Base-by-base conservation (phyloP, 2,888 invertebrate genomes). In the Aricia artaxerxes region DNA sequence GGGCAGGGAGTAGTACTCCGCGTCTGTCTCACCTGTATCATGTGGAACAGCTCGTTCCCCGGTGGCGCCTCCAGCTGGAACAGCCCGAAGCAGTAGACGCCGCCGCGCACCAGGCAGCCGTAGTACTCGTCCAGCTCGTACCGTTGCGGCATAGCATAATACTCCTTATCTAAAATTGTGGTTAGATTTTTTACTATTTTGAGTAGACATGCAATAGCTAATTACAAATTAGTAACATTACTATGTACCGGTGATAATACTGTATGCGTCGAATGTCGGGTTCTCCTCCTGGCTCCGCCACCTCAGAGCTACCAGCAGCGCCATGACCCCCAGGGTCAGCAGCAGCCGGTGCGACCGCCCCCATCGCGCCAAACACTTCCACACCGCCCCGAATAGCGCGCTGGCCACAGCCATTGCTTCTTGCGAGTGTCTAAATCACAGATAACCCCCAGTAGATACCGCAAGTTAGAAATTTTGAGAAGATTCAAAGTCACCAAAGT, bases 1-100 rank as follows among this genome's bases (percentile, higher is more conserved):
- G 44, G 44, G 9, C 44, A 44, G 44, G 9, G 44, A 9, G 9
- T 49, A 49, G 44, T 9, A 49, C 44, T 49, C 44, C 44, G 9
- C 44, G 44, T 49, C 44, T 49, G 9, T 49, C 44, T 9, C 44
- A 49, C 44, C 44, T 49, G 44, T 49, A 49, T 49, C 44, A 49
- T 49, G 44, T 49, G 44, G 44, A 49, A 49, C 44, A 49, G 44
- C 9, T 49, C 44, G 44, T 49, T 49, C 44, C 44, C 44, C 44
- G 44, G 44, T 49, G 44, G 44, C 81, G 87, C 85, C 24, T 88
- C 88, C 82, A 88, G 79, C 78, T 87, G 84, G 81, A 85, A 88
- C 64, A 87, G 81, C 35, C 44, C 44, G 44, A 49, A 49, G 44
- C 44, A 49, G 44, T 49, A 49, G 44, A 49, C 44, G 44, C 44